phyloP scores from a whole-genome alignment of 2,797 vertebrate genomes.

The Anguilla megastoma region DNA sequence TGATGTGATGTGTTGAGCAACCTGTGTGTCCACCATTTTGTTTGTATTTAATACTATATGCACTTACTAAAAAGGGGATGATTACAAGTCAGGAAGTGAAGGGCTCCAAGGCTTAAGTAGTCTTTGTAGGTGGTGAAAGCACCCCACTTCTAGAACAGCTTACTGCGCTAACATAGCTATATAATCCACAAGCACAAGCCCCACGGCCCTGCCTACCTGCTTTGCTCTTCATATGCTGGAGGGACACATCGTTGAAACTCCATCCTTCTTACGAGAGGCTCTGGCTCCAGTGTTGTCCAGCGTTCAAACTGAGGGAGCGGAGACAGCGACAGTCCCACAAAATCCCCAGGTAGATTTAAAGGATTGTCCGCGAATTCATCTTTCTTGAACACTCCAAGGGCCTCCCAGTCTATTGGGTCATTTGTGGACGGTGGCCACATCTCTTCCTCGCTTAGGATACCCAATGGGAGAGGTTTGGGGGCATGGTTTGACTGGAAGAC shows the following conservation, averaged over 20 bases:
- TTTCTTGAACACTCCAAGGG: conserved; percentile 64
- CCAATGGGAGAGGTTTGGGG: conserved; percentile 38
- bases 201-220: conserved; percentile 51
- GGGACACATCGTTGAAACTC: not conserved
- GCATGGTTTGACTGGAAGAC: conserved; percentile 32
- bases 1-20: not conserved
- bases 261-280: conserved; percentile 31
- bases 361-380: conserved; percentile 1
- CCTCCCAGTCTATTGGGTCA: conserved; percentile 69
- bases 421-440: conserved; percentile 45
- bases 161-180: not conserved
- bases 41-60: not conserved
- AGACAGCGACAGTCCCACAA: conserved; percentile 27
- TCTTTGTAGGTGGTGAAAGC: not conserved
- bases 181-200: not conserved
- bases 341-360: conserved; percentile 37
- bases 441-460: conserved; percentile 32
- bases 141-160: not conserved
- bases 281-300: conserved; percentile 26
- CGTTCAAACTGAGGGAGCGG: conserved; percentile 32
- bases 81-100: not conserved
- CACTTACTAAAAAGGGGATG: not conserved
- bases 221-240: conserved; percentile 34
- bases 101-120: not conserved
- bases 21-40: not conserved